Conservation (phyloP, 2,888 invertebrate species). For the Marronus borbonicus region DNA sequence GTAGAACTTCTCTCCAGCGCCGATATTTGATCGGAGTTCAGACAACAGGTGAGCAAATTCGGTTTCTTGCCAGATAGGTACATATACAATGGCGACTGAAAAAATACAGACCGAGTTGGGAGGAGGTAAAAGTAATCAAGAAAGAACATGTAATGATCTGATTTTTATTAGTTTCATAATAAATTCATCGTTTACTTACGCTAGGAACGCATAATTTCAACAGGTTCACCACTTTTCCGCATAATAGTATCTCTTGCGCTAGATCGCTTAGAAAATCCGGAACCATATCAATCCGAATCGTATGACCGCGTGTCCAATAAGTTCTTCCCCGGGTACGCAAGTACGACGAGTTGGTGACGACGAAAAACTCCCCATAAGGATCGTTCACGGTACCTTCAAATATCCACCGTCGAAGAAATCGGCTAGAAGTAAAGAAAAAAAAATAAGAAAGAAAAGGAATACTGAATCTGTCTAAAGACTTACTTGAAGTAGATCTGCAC, state of each 20-base stretch:
- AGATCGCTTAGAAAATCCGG: constrained; percentile 80
- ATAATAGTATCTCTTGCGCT: constrained; percentile 78
- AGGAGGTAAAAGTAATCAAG: no score
- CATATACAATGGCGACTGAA: constrained; percentile 65
- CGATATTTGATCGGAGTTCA: constrained; percentile 64
- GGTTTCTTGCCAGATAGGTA: constrained; percentile 65
- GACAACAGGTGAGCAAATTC: constrained; percentile 65
- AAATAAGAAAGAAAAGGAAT: constrained; percentile 46
- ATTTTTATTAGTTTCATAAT: no score
- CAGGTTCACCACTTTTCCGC: constrained; percentile 83
- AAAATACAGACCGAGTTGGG: constrained; percentile 48
- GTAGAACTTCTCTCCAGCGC: constrained; percentile 62
- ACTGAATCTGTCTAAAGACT: constrained; percentile 5
- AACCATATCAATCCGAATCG: constrained; percentile 72
- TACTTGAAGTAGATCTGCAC: constrained; percentile 68
- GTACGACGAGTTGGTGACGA: constrained; percentile 79
- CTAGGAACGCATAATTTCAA: constrained; percentile 80
- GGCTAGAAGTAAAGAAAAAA: constrained; percentile 61
- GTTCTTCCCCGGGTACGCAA: constrained; percentile 76
- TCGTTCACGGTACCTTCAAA: constrained; percentile 89
- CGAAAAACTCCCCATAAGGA: constrained; percentile 88
- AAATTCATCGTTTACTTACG: constrained; percentile 70
- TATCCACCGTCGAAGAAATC: constrained; percentile 87
- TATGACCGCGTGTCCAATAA: constrained; percentile 80
- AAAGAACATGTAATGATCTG: no score